phyloP scores from a whole-genome alignment of 2,888 invertebrate species.

The Coelogynopora nodosa region DNA sequence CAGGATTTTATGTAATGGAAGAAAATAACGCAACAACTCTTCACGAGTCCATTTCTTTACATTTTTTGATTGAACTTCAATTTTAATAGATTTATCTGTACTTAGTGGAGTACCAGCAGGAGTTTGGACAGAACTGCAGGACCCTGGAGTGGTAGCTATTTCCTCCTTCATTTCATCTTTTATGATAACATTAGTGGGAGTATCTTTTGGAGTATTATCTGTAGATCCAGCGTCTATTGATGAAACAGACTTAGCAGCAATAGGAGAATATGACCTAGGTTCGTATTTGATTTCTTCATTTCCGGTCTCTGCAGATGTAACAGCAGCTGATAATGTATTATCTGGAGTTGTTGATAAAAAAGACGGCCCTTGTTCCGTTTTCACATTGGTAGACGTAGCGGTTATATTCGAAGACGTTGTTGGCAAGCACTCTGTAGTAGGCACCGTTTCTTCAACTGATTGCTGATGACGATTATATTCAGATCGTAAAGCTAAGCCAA shows the following conservation, averaged over 20 bases:
- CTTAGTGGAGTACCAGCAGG: background rate
- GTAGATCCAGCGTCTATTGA: background rate
- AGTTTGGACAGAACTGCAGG: background rate
- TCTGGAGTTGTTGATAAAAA: background rate
- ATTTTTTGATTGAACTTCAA: background rate
- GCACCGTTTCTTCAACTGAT: background rate
- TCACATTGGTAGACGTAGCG: background rate
- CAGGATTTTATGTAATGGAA: conserved; percentile 36
- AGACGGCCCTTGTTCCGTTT: background rate
- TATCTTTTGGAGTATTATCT: background rate
- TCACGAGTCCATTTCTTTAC: conserved; percentile 44
- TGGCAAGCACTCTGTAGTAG: background rate
- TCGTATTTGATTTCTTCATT: background rate
- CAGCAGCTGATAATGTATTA: background rate
- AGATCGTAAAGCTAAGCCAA: background rate
- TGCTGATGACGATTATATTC: conserved; percentile 14
- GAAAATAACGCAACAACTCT: conserved; percentile 43
- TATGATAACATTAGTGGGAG: background rate
- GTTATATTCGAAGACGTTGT: background rate
- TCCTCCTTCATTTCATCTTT: background rate
- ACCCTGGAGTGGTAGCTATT: background rate
- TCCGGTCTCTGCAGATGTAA: background rate
- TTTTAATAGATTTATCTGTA: background rate
- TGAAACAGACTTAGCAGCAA: background rate
- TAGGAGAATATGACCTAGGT: background rate